Evolutionary conservation across 2,797 vertebrate genomes (phyloP).

Genomic region (Sardinella longiceps): DNA sequence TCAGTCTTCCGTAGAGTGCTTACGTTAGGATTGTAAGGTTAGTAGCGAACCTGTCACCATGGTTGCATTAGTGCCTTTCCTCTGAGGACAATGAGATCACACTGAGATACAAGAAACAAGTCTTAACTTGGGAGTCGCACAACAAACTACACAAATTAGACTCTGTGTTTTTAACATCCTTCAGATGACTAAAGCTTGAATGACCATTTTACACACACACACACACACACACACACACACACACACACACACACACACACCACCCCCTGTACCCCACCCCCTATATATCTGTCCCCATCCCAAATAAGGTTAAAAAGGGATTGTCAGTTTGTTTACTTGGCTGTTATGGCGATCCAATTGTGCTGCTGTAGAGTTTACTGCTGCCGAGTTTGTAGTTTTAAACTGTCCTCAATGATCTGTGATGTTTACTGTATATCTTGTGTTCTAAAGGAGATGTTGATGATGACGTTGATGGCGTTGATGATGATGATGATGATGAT

Average conservation of each 20-base stretch:
- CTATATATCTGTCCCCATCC: too few species aligned
- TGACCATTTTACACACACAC: neutral
- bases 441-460: constrained; percentile 55
- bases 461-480: constrained; percentile 41
- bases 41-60: constrained; percentile 61
- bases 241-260: too few species aligned
- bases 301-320: neutral
- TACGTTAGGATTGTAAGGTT: constrained; percentile 55
- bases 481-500: constrained; percentile 27
- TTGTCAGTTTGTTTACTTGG: constrained; percentile 21
- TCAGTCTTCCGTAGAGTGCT: constrained; percentile 59
- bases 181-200: constrained; percentile 4
- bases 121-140: neutral
- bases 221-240: too few species aligned
- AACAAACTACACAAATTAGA: neutral
- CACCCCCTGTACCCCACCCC: neutral
- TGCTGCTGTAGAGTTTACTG: constrained; percentile 40
- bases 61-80: constrained; percentile 53
- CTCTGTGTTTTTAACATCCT: neutral
- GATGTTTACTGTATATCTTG: constrained; percentile 59
- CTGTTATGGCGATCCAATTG: neutral
- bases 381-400: constrained; percentile 68
- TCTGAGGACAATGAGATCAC: constrained; percentile 41
- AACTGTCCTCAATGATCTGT: constrained; percentile 64
- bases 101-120: neutral